Conservation (phyloP, 2,113 vertebrate genomes). For the Psittacula cyanocephala region DNA sequence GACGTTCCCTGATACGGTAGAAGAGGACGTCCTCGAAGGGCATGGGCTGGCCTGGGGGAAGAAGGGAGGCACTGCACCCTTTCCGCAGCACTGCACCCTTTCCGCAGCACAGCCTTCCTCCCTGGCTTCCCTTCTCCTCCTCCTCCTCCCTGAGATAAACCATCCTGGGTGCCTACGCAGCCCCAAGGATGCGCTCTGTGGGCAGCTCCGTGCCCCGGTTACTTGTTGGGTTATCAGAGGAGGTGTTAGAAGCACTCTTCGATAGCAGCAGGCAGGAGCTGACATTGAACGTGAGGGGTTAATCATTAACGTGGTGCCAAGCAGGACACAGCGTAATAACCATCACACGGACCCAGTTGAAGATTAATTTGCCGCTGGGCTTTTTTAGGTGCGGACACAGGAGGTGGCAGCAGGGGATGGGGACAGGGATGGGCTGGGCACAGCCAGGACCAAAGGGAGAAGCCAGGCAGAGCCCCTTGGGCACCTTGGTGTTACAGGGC, state of each 20-base stretch:
- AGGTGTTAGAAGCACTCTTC: accelerated
- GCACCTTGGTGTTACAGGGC: background rate
- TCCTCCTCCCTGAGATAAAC: background rate
- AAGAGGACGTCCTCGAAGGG: background rate
- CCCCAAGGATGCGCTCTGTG: background rate
- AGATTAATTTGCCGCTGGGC: background rate
- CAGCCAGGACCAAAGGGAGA: background rate
- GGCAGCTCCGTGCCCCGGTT: background rate
- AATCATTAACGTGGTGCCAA: background rate
- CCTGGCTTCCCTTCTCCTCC: background rate
- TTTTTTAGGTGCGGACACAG: background rate
- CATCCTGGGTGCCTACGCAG: background rate
- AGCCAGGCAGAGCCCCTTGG: background rate
- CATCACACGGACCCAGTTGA: background rate
- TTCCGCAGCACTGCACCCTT: background rate
- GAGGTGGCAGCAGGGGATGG: background rate
- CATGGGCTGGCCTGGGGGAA: accelerated
- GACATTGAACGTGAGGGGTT: background rate
- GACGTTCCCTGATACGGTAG: background rate
- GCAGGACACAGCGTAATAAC: background rate
- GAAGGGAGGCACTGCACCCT: background rate
- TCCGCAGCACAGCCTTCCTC: background rate
- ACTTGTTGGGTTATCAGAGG: background rate
- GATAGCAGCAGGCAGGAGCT: background rate
- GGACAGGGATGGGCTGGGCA: background rate